These are phyloP conservation scores for Desmodus rotundus DNA, from an alignment of 2,113 vertebrate genomes.

Conservation along the genomic window DNA sequence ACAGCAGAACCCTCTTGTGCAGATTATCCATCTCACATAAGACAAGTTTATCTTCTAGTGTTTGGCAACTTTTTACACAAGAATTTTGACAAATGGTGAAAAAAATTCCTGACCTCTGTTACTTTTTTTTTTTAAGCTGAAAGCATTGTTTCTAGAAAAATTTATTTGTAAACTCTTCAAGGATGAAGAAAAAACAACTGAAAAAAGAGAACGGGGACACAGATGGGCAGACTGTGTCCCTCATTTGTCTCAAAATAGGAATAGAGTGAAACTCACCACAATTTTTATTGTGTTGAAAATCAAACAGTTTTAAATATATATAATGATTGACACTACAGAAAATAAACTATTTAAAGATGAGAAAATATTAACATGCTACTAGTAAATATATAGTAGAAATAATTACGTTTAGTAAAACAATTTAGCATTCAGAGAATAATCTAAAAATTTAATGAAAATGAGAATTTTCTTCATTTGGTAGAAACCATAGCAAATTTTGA, in stretches of 20 bases:
- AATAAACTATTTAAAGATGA: constrained; percentile 20
- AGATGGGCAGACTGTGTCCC: not conserved
- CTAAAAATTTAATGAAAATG: not conserved
- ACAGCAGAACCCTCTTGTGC: not conserved
- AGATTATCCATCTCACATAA: not conserved
- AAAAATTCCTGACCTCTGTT: not conserved
- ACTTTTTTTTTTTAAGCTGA: not conserved
- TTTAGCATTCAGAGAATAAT: not conserved
- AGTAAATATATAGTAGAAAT: not conserved
- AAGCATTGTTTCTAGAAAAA: not conserved
- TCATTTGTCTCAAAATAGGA: not conserved
- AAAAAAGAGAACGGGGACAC: not conserved
- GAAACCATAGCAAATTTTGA: not conserved
- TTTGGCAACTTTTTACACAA: not conserved
- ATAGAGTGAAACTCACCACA: not conserved
- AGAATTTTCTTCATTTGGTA: constrained; percentile 6
- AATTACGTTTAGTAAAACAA: not conserved
- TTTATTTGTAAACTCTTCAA: not conserved
- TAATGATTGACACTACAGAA: not conserved
- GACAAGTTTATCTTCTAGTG: not conserved
- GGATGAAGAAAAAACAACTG: not conserved
- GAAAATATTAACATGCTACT: not conserved
- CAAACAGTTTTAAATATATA: not conserved
- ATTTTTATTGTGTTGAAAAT: not conserved
- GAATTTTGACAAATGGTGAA: not conserved